These are phyloP conservation scores for Oryzias melastigma DNA, from an alignment of 2,113 vertebrate genomes.

Conservation along the genomic window DNA sequence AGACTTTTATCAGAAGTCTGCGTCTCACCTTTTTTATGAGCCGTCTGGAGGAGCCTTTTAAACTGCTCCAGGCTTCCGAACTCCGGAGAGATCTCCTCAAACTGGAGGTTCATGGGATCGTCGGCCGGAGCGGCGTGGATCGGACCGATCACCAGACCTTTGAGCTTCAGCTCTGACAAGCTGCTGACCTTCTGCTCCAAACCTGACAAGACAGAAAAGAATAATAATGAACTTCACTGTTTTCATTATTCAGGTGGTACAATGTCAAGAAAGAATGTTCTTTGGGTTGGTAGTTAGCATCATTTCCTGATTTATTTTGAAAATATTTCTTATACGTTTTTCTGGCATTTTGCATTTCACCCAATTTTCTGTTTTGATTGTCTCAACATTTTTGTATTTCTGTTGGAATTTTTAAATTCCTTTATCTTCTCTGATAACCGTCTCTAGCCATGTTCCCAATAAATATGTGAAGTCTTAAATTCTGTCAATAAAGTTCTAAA, in stretches of 20 bases:
- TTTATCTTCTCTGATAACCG: no score
- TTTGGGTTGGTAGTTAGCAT: no score
- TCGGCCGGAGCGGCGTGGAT: slow-evolving; percentile 75
- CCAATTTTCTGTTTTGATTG: no score
- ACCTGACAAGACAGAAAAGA: slow-evolving; percentile 57
- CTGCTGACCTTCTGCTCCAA: slow-evolving; percentile 68
- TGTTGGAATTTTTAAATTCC: no score
- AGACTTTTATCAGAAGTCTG: no score
- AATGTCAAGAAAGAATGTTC: not conserved
- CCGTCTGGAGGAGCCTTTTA: slow-evolving; percentile 61
- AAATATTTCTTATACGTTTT: no score
- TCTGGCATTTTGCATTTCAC: no score
- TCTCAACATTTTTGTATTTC: no score
- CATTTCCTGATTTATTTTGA: no score
- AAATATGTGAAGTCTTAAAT: no score
- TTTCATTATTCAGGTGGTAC: not conserved
- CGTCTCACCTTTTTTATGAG: slow-evolving; percentile 81
- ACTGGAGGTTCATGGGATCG: slow-evolving; percentile 51
- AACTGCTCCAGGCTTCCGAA: slow-evolving; percentile 76
- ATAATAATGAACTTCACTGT: not conserved
- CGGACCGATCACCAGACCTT: slow-evolving; percentile 82
- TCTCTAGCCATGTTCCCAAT: no score
- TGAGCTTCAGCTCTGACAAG: slow-evolving; percentile 80
- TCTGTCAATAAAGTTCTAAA: no score
- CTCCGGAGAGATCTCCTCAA: slow-evolving; percentile 64